Evolutionary conservation across 1,140 invertebrate genomes (phyloP).

Genomic region (Pinna nobilis): DNA sequence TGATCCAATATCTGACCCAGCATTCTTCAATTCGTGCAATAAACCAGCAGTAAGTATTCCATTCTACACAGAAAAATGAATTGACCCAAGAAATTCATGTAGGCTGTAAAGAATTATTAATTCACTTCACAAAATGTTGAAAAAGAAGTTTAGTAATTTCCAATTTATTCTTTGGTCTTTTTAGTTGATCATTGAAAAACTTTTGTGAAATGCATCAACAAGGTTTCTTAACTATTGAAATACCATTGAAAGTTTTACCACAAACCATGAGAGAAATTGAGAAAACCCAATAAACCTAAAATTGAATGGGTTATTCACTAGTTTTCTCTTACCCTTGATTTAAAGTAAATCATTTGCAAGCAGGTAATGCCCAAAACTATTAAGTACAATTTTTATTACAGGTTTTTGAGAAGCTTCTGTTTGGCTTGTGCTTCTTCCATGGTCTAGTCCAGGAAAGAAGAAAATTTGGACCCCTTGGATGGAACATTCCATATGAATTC

Average conservation of each 20-base stretch:
- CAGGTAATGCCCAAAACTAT: not conserved
- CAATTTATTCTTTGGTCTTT: too few relatives aligned
- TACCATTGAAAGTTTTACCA: too few relatives aligned
- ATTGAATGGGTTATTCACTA: too few relatives aligned
- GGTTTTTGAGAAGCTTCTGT: conserved; percentile 73
- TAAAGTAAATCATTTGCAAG: not conserved
- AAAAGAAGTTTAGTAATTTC: too few relatives aligned
- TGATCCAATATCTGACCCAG: conserved; percentile 73
- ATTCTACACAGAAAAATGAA: not conserved
- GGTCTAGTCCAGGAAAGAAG: conserved; percentile 73
- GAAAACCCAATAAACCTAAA: too few relatives aligned
- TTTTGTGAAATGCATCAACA: too few relatives aligned
- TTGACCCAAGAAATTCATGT: not conserved
- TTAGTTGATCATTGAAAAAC: too few relatives aligned
- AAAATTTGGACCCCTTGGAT: conserved; percentile 74
- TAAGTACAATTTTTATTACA: conserved; percentile 33
- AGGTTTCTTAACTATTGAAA: too few relatives aligned
- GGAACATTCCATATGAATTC: conserved; percentile 76
- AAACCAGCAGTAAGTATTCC: conserved; percentile 65
- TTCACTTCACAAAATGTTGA: too few relatives aligned
- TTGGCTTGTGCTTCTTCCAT: conserved; percentile 75
- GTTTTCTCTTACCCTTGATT: too few relatives aligned
- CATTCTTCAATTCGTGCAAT: conserved; percentile 71
- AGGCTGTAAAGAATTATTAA: too few relatives aligned
- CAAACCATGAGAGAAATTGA: too few relatives aligned